Conservation (phyloP, 2,797 vertebrate genomes). For the Chromis chromis region DNA sequence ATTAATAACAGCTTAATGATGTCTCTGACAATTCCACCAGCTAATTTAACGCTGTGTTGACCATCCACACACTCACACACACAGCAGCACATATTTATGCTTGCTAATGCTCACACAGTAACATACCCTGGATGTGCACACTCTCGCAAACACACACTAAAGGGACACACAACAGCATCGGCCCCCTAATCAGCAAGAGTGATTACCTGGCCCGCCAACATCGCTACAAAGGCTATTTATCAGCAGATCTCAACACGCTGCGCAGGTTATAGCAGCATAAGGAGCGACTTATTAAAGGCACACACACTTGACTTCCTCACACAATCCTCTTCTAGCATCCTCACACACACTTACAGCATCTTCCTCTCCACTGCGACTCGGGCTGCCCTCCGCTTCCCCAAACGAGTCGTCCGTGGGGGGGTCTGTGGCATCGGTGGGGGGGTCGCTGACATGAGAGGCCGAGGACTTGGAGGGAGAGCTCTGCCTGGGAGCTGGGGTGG, state of each 20-base stretch:
- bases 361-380: slow-evolving; percentile 94
- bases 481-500: slow-evolving; percentile 95
- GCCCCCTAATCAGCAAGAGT: slow-evolving; percentile 74
- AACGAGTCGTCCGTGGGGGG: slow-evolving; percentile 92
- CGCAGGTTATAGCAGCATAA: slow-evolving; percentile 55
- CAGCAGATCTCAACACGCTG: slow-evolving; percentile 64
- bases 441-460: slow-evolving; percentile 92
- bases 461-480: slow-evolving; percentile 97
- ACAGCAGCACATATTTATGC: slow-evolving; percentile 21
- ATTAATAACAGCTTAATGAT: slow-evolving; percentile 85
- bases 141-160: slow-evolving; percentile 26
- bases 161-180: slow-evolving; percentile 49
- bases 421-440: slow-evolving; percentile 85
- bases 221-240: slow-evolving; percentile 73
- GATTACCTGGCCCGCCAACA: slow-evolving; percentile 76
- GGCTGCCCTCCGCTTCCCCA: slow-evolving; percentile 95
- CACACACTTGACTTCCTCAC: slow-evolving; percentile 35
- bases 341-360: slow-evolving; percentile 90
- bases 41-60: slow-evolving; percentile 82
- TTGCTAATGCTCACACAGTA: slow-evolving; percentile 18
- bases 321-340: slow-evolving; percentile 1
- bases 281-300: slow-evolving; percentile 57
- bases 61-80: slow-evolving; percentile 48
- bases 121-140: slow-evolving; percentile 36
- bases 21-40: slow-evolving; percentile 74